Conservation (phyloP, 2,113 vertebrate species). For the Anser brachyrhynchus region DNA sequence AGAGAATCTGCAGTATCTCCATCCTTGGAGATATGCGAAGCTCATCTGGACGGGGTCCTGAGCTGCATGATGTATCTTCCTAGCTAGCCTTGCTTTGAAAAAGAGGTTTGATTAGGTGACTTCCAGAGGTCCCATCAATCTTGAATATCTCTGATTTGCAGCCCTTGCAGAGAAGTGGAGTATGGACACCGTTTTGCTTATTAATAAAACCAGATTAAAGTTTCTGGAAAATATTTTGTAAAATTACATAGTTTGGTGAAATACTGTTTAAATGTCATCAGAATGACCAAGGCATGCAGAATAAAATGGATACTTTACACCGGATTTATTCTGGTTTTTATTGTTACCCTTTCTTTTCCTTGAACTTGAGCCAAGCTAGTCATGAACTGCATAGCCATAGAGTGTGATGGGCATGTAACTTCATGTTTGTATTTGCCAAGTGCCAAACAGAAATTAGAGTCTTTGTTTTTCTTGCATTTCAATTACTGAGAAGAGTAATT, state of each 20-base stretch:
- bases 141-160: neutral
- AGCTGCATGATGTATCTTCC: neutral
- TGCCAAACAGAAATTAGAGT: neutral
- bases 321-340: neutral
- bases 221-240: neutral
- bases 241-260: neutral
- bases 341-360: neutral
- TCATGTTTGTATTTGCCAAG: neutral
- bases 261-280: neutral
- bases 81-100: neutral
- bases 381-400: neutral
- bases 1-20: neutral
- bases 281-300: neutral
- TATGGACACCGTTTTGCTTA: neutral
- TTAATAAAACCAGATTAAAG: neutral
- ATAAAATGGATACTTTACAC: neutral
- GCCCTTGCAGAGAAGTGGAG: neutral
- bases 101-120: neutral
- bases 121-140: neutral
- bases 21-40: neutral
- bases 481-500: neutral
- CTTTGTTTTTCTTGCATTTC: neutral
- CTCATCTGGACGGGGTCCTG: neutral
- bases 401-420: neutral
- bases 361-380: neutral